Evolutionary conservation across 1,140 invertebrate species (phyloP), one percentile per base, ranked within the genome.

Genomic region (Heliconius congener): DNA sequence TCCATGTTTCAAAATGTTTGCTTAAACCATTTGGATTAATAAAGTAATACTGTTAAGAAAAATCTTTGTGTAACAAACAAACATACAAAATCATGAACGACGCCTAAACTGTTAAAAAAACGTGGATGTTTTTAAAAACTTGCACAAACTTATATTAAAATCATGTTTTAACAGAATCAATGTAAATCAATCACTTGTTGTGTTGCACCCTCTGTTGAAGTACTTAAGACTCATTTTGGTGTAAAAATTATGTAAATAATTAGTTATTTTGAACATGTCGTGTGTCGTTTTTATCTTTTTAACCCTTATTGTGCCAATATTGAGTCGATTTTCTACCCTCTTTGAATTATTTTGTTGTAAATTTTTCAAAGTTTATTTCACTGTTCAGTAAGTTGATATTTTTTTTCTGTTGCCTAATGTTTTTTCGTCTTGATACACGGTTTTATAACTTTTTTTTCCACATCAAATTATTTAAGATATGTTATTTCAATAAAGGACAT

Each of bases 301-400:
- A 52, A 18, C 19, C 55, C 60, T 66, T 66, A 30, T 66, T 66
- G 60, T 66, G 60, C 60, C 60, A 66, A 66, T 66, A 8, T 66
- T 30, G 8, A 16, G 27, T 27, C 27, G 8, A 66, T 13, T 30
- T 27, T 11, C 8, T 23, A 66, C 4, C 13, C 11, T 13, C 60
- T 66, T 76, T 71, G 78, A 81, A 81, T 80, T 81, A 74, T 81
- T 77, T 83, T 87, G 86, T 88, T 90, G 84, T 84, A 81, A 77
- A 83, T 78, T 66, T 19, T 88, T 85, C 81, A 88, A 83, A 87
- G 86, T 90, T 87, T 89, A 89, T 88, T 85, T 85, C 83, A 82
- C 83, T 87, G 85, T 77, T 77, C 27, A 3, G 60, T 19, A 8
- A 19, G 50, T 19, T 52, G 18, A 19, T 52, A 19, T 19, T 19